Percentiles rank a stretch among this genome's conserved stretches.
Conservation (phyloP, 1,140 invertebrate genomes). For the Heliconius congener region DNA sequence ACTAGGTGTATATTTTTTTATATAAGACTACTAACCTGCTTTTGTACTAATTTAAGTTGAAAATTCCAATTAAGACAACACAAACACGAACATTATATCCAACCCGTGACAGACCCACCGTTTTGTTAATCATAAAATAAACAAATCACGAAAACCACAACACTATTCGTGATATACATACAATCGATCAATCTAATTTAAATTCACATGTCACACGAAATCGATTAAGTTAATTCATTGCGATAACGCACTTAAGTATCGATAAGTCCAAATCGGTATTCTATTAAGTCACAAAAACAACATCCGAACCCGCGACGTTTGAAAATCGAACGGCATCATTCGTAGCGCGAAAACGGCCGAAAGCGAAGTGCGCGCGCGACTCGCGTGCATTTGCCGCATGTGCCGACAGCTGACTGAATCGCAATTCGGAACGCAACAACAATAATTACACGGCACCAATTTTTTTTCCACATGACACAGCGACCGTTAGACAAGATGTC, state of each 20-base stretch:
- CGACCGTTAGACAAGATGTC: conserved; percentile 45
- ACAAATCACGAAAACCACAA: conserved; percentile 38
- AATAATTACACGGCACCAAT: conserved; percentile 68
- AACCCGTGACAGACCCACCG: conserved; percentile 23
- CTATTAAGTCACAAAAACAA: background rate
- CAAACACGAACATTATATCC: conserved; percentile 32
- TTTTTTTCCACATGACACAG: conserved; percentile 52
- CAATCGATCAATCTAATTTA: conserved; percentile 37
- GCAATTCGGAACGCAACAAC: conserved; percentile 61
- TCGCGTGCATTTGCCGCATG: conserved; percentile 65
- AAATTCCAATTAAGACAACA: conserved; percentile 42
- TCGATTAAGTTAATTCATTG: background rate
- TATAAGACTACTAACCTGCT: conserved; percentile 37
- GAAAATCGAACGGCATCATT: conserved; percentile 50
- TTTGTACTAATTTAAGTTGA: conserved; percentile 34
- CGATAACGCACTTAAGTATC: background rate
- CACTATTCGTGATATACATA: conserved; percentile 26
- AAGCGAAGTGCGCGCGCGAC: conserved; percentile 65
- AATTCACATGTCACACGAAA: conserved; percentile 29
- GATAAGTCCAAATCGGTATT: background rate
- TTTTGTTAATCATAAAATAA: conserved; percentile 34
- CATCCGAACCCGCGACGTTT: conserved; percentile 36
- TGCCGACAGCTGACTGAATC: conserved; percentile 77
- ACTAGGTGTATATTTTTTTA: conserved; percentile 9
- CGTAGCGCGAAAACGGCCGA: conserved; percentile 61